Base-by-base conservation (phyloP, 2,888 invertebrate species). In the Conops quadrifasciatus region DNA sequence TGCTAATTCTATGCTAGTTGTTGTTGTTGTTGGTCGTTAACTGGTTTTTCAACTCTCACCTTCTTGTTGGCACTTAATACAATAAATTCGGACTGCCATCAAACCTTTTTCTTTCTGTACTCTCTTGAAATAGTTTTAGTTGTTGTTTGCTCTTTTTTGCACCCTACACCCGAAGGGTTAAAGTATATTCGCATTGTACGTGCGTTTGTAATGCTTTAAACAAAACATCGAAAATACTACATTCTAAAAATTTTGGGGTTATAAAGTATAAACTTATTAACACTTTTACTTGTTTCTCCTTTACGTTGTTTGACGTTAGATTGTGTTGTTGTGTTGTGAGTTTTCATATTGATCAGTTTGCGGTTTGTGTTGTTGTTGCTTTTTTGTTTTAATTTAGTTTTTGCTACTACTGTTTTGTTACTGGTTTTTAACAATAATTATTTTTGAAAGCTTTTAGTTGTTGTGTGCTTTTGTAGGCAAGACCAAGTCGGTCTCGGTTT, bases 31-130 rank as follows among this genome's bases (percentile, higher is more conserved):
- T 47, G 63, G 19, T 47, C 9, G 63, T 63, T 63, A 63, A 63
- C 63, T 63, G 63, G 63, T 63, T 63, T 63, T 63, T 63, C 63
- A 47, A 47, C 63, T 63, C 36, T 9, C 36, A 36, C 4, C 36
- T 36, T 49, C 24, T 63, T 63, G 47, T 63, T 63, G 47, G 47
- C 63, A 63, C 63, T 63, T 47, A 45, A 47, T 63, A n/a, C n/a
- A n/a, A n/a, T n/a, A 45, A 62, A 26, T 43, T 47, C 26, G 49
- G 16, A 26, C 43, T 63, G 63, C 63, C 19, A 36, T 24, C 28
- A 43, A 36, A 56, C 19, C 56, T 56, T 16, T 56, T 24, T 26
- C 56, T 24, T 56, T 56, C 19, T 36, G 15, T 56, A 3, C 1
- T 56, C 28, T 56, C 36, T 36, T 36, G 9, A 36, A 9, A 36